A percentile compares a stretch with the other conserved stretches of the same genome.
These are phyloP conservation scores for Malurus elegans DNA, from an alignment of 2,113 vertebrate species.

Conservation along the genomic window DNA sequence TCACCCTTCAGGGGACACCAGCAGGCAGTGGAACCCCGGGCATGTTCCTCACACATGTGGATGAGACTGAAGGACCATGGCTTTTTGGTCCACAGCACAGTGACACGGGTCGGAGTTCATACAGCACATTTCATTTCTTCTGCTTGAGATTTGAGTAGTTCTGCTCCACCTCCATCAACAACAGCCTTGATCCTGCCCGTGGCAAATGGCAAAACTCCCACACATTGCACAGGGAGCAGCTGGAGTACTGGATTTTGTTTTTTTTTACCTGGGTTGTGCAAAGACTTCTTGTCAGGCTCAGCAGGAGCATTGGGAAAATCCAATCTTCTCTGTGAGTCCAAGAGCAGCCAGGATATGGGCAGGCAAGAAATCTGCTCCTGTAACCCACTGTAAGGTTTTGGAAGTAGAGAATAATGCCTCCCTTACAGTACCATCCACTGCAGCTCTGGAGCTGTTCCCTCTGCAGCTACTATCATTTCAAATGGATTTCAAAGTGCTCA, in stretches of 20 bases:
- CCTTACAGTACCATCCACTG: background rate
- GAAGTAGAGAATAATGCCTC: background rate
- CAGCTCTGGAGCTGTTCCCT: background rate
- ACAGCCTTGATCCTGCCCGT: background rate
- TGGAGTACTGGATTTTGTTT: background rate
- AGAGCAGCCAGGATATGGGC: background rate
- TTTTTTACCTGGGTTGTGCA: background rate
- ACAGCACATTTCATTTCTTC: background rate
- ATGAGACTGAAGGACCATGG: accelerated
- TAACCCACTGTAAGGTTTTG: background rate
- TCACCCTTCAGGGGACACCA: background rate
- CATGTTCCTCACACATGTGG: accelerated
- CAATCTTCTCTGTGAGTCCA: background rate
- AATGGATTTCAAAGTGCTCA: background rate
- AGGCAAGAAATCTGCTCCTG: background rate
- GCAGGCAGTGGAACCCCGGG: background rate
- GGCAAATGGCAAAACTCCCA: background rate
- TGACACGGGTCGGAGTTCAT: background rate
- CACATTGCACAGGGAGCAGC: accelerated
- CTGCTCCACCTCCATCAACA: background rate
- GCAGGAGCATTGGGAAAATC: background rate
- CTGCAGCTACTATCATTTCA: background rate
- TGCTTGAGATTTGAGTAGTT: background rate
- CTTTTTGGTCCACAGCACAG: background rate
- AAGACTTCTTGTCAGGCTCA: background rate